Base-by-base conservation (phyloP, 2,888 invertebrate species). In the Clivina fossor region DNA sequence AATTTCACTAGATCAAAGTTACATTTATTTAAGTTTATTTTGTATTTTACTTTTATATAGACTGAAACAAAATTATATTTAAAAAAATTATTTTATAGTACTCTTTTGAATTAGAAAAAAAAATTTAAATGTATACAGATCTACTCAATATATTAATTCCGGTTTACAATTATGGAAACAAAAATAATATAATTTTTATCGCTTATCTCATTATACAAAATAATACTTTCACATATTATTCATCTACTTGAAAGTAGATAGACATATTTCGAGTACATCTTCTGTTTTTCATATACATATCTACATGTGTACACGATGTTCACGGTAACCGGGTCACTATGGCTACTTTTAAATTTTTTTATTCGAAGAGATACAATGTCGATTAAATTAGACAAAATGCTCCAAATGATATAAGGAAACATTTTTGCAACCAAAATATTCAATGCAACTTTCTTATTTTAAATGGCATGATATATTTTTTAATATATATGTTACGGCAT, bases 331-430 rank as follows among this genome's bases (percentile, higher is more conserved):
- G 11, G 11, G 16, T 9, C 30, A 30, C 8, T 5, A 30, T 43
- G 30, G 44, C 44, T 32, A 44, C 32, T 44, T 44, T 44, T 44
- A 26, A 24, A 13, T 22, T n/a, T n/a, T n/a, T n/a, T n/a, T n/a
- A n/a, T n/a, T n/a, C n/a, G n/a, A n/a, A n/a, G n/a, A n/a, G n/a
- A n/a, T n/a, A n/a, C n/a, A n/a, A n/a, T n/a, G n/a, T n/a, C n/a
- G n/a, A n/a, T n/a, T n/a, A n/a, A n/a, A n/a, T n/a, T n/a, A n/a
- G n/a, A n/a, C n/a, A n/a, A n/a, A n/a, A n/a, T n/a, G n/a, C n/a
- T n/a, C n/a, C n/a, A n/a, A n/a, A n/a, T n/a, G n/a, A n/a, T n/a
- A n/a, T n/a, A n/a, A n/a, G n/a, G n/a, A n/a, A n/a, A n/a, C n/a
- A n/a, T n/a, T n/a, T n/a, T n/a, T n/a, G n/a, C n/a, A n/a, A n/a